Evolutionary conservation across 2,888 invertebrate genomes (phyloP).

Genomic region (Rotaria macrura): DNA sequence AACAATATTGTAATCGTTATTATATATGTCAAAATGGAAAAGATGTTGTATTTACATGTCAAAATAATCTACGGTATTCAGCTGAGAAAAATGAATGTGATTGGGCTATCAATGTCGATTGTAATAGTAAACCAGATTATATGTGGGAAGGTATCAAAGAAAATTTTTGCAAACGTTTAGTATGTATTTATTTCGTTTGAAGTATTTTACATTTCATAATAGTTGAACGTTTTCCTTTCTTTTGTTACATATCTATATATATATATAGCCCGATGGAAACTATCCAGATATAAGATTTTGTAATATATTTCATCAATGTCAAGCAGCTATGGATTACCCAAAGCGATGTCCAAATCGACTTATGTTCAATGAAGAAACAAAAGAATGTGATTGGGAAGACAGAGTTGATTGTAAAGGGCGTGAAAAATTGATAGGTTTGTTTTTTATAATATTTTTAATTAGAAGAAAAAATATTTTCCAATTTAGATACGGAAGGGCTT

Average conservation of each 20-base stretch:
- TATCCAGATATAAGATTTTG: constrained; percentile 33
- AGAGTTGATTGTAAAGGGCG: constrained; percentile 33
- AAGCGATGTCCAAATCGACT: constrained; percentile 32
- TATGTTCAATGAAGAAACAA: constrained; percentile 31
- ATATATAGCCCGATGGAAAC: constrained; percentile 31
- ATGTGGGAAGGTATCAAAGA: constrained; percentile 34
- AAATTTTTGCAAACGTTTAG: constrained; percentile 32
- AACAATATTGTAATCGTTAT: constrained; percentile 33
- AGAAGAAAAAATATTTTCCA: background rate
- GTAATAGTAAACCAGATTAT: constrained; percentile 32
- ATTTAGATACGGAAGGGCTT: constrained; percentile 25
- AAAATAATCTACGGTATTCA: constrained; percentile 32
- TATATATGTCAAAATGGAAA: constrained; percentile 33
- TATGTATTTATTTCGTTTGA: background rate
- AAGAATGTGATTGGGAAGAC: constrained; percentile 34
- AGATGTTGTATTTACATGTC: constrained; percentile 33
- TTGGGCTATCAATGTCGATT: constrained; percentile 33
- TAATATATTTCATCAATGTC: constrained; percentile 34
- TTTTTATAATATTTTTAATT: background rate
- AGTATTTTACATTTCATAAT: background rate
- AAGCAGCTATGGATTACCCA: constrained; percentile 32
- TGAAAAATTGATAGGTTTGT: constrained; percentile 30
- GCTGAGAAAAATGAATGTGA: constrained; percentile 32
- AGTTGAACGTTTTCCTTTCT: background rate
- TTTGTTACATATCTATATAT: no score